phyloP scores from a whole-genome alignment of 2,888 invertebrate genomes.

The Cataglyphis albicans region DNA sequence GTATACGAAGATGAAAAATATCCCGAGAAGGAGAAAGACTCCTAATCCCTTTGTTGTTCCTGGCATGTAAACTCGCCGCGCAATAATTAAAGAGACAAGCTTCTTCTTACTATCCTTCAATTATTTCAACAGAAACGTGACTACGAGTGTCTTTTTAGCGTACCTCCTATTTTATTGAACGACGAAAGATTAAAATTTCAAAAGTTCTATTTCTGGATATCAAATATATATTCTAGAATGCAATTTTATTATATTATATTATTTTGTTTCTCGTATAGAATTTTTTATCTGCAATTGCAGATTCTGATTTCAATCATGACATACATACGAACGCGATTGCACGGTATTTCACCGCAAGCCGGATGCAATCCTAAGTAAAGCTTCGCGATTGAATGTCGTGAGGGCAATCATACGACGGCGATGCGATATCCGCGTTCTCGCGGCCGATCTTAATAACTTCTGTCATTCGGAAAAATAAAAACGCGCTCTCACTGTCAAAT shows the following conservation, averaged over 20 bases:
- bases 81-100: slow-evolving; percentile 49
- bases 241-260: background rate
- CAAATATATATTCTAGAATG: background rate
- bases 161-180: background rate
- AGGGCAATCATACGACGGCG: background rate
- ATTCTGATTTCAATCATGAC: slow-evolving; percentile 7
- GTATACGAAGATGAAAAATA: slow-evolving; percentile 16
- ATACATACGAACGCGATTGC: background rate
- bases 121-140: background rate
- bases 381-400: background rate
- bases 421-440: background rate
- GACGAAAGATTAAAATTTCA: background rate
- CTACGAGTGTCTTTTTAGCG: background rate
- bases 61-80: slow-evolving; percentile 35
- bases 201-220: background rate
- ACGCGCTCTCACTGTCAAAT: slow-evolving; percentile 17
- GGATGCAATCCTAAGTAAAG: background rate
- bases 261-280: background rate
- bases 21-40: background rate
- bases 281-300: background rate
- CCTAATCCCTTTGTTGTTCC: slow-evolving; percentile 21
- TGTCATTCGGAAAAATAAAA: slow-evolving; percentile 37
- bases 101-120: slow-evolving; percentile 16
- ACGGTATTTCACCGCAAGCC: background rate
- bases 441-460: background rate